Conservation (phyloP, 2,797 vertebrate species). For the Lutjanus campechanus region DNA sequence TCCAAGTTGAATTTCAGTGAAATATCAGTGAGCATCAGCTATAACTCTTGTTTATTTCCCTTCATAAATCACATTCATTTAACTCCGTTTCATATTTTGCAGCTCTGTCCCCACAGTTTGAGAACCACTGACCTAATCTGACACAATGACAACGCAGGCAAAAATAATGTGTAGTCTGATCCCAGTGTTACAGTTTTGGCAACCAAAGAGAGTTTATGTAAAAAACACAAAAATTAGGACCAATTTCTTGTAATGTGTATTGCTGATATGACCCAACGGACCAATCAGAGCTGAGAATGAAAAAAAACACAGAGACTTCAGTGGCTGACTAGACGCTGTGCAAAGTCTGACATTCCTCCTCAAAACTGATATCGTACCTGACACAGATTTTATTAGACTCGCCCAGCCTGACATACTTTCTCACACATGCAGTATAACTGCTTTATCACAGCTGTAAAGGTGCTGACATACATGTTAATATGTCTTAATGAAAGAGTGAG, state of each 20-base stretch:
- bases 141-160: neutral
- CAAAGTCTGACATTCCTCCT: conserved; percentile 7
- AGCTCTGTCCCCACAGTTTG: too few relatives aligned
- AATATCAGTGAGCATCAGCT: too few relatives aligned
- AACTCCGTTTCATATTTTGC: too few relatives aligned
- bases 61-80: too few relatives aligned
- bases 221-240: neutral
- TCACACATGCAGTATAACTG: neutral
- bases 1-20: neutral
- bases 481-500: neutral
- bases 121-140: neutral
- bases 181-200: neutral
- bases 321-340: neutral
- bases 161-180: neutral
- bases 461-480: neutral
- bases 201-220: neutral
- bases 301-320: conserved; percentile 11
- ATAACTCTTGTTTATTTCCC: too few relatives aligned
- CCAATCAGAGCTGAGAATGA: neutral
- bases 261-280: neutral
- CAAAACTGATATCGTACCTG: neutral
- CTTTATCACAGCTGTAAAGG: neutral
- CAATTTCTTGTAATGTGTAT: neutral
- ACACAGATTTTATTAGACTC: conserved; percentile 30
- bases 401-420: conserved; percentile 5